Conservation (phyloP, 37 sponge, comb jelly and placozoan genomes). For the Halichondria panicea region DNA sequence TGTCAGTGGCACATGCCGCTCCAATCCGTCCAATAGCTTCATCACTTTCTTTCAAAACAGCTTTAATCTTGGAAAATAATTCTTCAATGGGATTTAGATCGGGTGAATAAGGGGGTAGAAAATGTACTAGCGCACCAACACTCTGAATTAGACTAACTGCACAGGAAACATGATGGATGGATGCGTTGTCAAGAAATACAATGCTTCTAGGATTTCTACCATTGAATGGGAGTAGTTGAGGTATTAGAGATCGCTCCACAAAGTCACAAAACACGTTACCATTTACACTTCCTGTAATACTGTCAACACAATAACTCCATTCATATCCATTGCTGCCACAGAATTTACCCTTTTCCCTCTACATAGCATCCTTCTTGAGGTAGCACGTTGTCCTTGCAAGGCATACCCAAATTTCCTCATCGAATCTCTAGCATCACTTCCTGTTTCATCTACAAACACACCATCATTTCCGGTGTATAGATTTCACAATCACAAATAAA, state of each 20-base stretch:
- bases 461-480: conserved; percentile 11
- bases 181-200: neutral
- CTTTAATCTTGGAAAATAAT: neutral
- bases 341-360: conserved; percentile 3
- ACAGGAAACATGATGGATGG: neutral
- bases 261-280: conserved; percentile 2
- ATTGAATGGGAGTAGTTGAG: neutral
- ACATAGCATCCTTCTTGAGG: neutral
- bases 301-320: neutral
- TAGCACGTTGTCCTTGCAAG: conserved; percentile 1
- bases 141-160: neutral
- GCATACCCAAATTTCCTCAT: neutral
- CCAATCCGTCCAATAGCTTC: neutral
- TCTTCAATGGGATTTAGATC: conserved; percentile 5
- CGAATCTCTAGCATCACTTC: conserved; percentile 12
- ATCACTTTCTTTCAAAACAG: conserved; percentile 4
- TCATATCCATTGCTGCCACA: neutral
- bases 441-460: conserved; percentile 14
- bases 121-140: too few species aligned
- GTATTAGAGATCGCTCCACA: neutral
- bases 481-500: neutral
- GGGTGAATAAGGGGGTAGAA: neutral
- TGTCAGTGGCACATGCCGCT: neutral
- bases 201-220: conserved; percentile 5
- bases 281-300: neutral